Base-by-base conservation (phyloP, 1,140 invertebrate species). In the Zaprionus tsacasi region DNA sequence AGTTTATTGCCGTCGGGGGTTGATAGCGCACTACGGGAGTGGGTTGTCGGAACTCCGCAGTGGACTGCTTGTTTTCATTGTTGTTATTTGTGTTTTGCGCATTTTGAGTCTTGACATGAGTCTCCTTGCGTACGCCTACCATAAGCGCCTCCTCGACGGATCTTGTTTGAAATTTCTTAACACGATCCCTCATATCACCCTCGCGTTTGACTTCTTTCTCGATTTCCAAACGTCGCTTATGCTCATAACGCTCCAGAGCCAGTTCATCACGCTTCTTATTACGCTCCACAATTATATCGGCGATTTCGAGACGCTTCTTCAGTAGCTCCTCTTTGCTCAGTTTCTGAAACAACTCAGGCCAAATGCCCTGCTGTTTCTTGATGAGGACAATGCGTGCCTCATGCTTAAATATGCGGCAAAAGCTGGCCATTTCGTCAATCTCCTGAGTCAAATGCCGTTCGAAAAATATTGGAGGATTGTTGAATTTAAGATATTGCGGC, bases 401-500 rank as follows among this genome's bases (percentile, higher is more conserved):
- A 48, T 85, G 91, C 55, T 92, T 92, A 7, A 91, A 92, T 55
- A 92, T 91, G 58, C 91, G 91, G 66, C 91, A 92, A 54, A 92
- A 92, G 15, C 91, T 92, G 43, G 91, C 76, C 74, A 90, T 78
- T 38, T 92, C 91, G 48, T 92, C 91, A 2, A 92, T 89, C 59
- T 92, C 91, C 6, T 91, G 78, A 8, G 74, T 59, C 13, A 92
- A 56, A 72, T 92, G 91, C 0, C 91, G 82, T 64, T 92, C 91
- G 56, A 92, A 92, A 45, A 91, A 92, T 76, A 92, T 92, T 6
- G 91, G 91, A 11, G 91, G 91, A 86, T 91, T 92, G 60, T 92
- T 92, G 30, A 91, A 92, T 48, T 92, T 92, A 0, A 92, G 55
- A 66, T 92, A 92, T 54, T 80, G 83, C 6, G 91, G 88, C 33